A percentile compares a stretch with the other conserved stretches of the same genome.
These are phyloP conservation scores for Ellobium chinense DNA, from an alignment of 2,888 invertebrate genomes.

Conservation along the genomic window DNA sequence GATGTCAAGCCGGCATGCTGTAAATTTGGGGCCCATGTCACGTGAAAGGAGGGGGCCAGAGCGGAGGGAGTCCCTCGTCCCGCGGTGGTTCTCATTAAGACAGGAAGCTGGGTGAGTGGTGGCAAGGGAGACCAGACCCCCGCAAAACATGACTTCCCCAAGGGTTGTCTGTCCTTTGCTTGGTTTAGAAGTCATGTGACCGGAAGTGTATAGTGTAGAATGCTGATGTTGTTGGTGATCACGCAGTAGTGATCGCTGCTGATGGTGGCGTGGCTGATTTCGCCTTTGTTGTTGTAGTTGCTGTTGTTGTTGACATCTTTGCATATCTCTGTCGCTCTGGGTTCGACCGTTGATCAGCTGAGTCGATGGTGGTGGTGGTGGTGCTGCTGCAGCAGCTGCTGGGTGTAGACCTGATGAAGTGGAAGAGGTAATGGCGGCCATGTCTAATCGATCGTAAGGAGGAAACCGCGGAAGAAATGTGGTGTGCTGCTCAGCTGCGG, in stretches of 20 bases:
- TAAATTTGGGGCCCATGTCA: constrained; percentile 40
- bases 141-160: constrained; percentile 30
- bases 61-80: too few species aligned
- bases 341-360: background rate
- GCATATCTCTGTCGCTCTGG: background rate
- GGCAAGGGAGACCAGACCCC: constrained; percentile 10
- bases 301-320: background rate
- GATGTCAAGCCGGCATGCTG: constrained; percentile 40
- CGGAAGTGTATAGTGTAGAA: constrained; percentile 33
- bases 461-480: constrained; percentile 21
- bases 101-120: constrained; percentile 18
- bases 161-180: constrained; percentile 37
- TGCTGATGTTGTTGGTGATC: background rate
- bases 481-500: background rate
- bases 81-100: constrained; percentile 37
- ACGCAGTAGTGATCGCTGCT: background rate
- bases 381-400: too few species aligned
- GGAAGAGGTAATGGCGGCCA: constrained; percentile 16
- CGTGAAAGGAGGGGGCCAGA: constrained; percentile 2
- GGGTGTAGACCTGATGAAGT: background rate
- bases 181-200: constrained; percentile 30
- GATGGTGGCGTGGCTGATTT: background rate
- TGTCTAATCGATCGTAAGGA: constrained; percentile 14
- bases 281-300: background rate
- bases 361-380: background rate